Evolutionary conservation across 2,113 vertebrate species (phyloP), one percentile per base, ranked within the genome.

Genomic region (Synchiropus splendidus): DNA sequence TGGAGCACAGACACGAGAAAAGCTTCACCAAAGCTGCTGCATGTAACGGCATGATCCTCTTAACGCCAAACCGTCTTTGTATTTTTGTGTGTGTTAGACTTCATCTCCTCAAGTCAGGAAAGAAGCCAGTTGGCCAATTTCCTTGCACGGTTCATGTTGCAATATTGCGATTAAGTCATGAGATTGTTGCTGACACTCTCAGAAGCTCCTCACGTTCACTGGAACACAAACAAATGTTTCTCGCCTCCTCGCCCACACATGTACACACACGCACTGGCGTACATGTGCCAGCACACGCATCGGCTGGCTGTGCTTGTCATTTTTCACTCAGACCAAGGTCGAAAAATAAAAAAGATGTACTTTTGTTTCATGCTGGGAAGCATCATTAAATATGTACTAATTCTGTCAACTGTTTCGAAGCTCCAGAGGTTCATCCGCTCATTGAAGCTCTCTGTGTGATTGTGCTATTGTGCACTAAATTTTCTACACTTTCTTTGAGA

Each of bases 61-160:
- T 42, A 5, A 6, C 10, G 8, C 21, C 4, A 27, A 27, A 8
- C 4, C 4, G 21, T 27, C 21, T 5, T 27, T 5, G 21, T 27
- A 27, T 27, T 27, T 32, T 31, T 21, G 2, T 21, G 16, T 18
- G n/a, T 44, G 44, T 43, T 45, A 58, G 40, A 51, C 38, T 36
- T n/a, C 11, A 5, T 14, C 42, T 46, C 30, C 9, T 31, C 15
- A 31, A 45, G 54, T 51, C 61, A 72, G 79, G 74, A 79, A 76
- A 54, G 16, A 2, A 9, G 54, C 39, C 61, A 38, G 56, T 77
- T 77, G 58, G 62, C 67, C 62, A 80, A 75, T 78, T 75, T 78
- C 75, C 69, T 61, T 1, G 6, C 39, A 52, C 39, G 9, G 18
- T 61, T 61, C 30, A 35, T 79, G 62, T 75, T 66, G 77, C 66